Evolutionary conservation across 2,113 vertebrate species (phyloP), one percentile per base, ranked within the genome.

Genomic region (Upupa epops): DNA sequence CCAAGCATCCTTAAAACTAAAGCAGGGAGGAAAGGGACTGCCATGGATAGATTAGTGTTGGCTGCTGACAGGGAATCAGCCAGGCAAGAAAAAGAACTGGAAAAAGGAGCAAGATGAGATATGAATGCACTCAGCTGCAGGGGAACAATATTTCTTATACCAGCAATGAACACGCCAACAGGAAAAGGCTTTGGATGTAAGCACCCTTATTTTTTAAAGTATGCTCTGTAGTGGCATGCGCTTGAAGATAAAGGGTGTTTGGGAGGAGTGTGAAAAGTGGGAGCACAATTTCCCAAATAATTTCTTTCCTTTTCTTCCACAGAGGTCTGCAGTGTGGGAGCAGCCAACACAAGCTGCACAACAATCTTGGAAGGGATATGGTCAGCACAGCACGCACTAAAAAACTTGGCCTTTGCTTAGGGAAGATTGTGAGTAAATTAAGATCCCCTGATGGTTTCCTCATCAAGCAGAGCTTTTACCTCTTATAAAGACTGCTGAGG

Each of bases 41-140:
- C 29, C 79, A 88, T 55, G 48, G 72, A 60, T 59, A 90, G 79
- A 92, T 88, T 88, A 88, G 64, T 64, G 68, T 59, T 88, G 87
- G 64, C 65, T 92, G 42, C 55, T 71, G 76, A 83, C 65, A 74
- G 32, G 46, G 71, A 95, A 60, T 65, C 65, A 92, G 31, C 49
- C 84, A 91, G 89, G 64, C 87, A 87, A 89, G 83, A 77, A 86
- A 70, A 92, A 77, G 48, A 73, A 74, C 28, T 42, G 48, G 48
- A 46, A 90, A 89, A 92, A 56, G 29, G 18, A 66, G 17, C 60
- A 60, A 87, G 90, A 91, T 83, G 85, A 92, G 60, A 77, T 64
- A 54, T 32, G 79, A 90, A 90, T 74, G 40, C 46, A 40, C 32
- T 89, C 73, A 86, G 49, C 86, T 91, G 48, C 70, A 61, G 70